Evolutionary conservation across 2,113 vertebrate genomes (phyloP), one percentile per base, ranked within the genome.

Genomic region (Eolophus roseicapilla): DNA sequence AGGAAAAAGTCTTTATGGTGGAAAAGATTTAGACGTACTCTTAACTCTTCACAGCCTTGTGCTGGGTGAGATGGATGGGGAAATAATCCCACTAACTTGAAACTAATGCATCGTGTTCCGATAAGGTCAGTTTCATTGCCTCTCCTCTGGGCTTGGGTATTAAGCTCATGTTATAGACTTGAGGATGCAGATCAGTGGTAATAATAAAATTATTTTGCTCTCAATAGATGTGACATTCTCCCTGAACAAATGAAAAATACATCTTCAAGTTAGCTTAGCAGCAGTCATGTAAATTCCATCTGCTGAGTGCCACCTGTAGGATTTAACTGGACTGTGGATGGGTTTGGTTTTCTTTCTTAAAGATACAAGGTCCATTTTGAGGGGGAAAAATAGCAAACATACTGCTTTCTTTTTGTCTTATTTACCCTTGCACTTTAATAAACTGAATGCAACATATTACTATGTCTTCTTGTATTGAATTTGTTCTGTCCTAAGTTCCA

Each of bases 401-500:
- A 4, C 12, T 13, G 4, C 39, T 75, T 31, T 35, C 14, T 63
- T 59, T 84, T 75, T 46, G 41, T 70, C 60, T 82, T 52, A 62
- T 4, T 91, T 86, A 18, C 27, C 27, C 23, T 84, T 28, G 18
- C n/a, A 21, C 44, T 81, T 78, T 6, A 57, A 10, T 82, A 63
- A 90, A 63, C 39, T 49, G 60, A 89, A 59, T 75, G 33, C 17
- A 78, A 6, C 10, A 8, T 71, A 60, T 68, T 70, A 10, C 27
- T 53, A 0, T 44, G 47, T 25, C 20, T 41, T 85, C 55, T 91
- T 0, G 0, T 78, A 53, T 29, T 3, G 1, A 9, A 31, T 81
- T 49, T 65, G 4, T 77, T 82, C 33, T 60, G 24, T 82, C 29
- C 39, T 50, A 43, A 75, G 50, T 60, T 89, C 52, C 65, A 49